Evolutionary conservation across 1,140 invertebrate genomes (phyloP), one percentile per base, ranked within the genome.

Genomic region (Kradibia gibbosae): DNA sequence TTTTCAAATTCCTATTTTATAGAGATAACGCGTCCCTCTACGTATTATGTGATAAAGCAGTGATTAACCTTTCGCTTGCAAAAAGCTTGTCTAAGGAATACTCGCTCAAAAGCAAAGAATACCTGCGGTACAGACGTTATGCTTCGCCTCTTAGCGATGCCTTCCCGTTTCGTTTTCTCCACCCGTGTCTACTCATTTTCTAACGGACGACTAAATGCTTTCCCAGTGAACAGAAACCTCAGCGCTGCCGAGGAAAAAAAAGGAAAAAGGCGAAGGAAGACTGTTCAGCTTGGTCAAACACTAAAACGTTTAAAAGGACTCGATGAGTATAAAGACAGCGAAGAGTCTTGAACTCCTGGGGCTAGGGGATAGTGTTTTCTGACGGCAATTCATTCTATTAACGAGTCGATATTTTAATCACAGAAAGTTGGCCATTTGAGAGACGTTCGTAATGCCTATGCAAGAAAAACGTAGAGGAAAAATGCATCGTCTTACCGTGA

Each of bases 381-480:
- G n/a, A 82, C 83, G 77, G 83, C 45, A 28, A n/a, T 3, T 48
- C 67, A 84, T 86, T 86, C 84, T 87, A 85, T 83, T 86, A 85
- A 79, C 83, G 80, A 88, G 88, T 90, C 89, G 89, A 90, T 90
- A 89, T 90, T 90, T 89, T 90, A 89, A 89, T 90, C 88, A 89
- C 86, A 86, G 85, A 84, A 86, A 86, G 84, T 84, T 85, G 83
- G 85, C 70, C 82, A 75, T 62, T 73, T 75, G 75, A 57, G 85
- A 74, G 80, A 74, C 70, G 65, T 74, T 76, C 25, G 42, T 20
- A 80, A 70, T 36, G 65, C 72, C 28, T 50, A n/a, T 11, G n/a
- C 67, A 77, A 77, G 28, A 60, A 50, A 83, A 48, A 48, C 31
- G 31, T 7, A 73, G n/a, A 10, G 45, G 28, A 73, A 72, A 73